Conservation (phyloP, 30 jellyfish, hydroid and myxozoan species). For the Turritopsis rubra region DNA sequence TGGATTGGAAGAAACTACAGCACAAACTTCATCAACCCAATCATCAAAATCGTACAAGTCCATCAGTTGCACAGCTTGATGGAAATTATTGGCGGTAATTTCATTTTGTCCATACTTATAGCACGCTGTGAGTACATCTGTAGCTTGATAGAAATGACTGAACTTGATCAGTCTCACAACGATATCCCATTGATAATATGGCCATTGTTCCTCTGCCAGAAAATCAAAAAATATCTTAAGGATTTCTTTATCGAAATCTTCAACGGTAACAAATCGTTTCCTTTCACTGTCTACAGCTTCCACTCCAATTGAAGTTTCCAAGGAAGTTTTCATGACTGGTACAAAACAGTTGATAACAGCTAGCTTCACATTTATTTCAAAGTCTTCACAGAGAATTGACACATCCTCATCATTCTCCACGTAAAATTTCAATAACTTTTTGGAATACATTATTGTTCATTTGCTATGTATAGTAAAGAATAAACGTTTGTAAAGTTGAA, state of each 20-base stretch:
- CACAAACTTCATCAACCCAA: not conserved
- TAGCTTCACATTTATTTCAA: not conserved
- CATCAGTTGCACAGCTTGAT: not conserved
- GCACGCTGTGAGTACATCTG: not conserved
- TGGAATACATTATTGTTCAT: not conserved
- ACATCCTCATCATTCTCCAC: not conserved
- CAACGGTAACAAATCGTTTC: not conserved
- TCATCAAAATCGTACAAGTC: conserved; percentile 2
- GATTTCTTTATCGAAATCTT: not conserved
- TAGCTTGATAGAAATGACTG: conserved; percentile 12
- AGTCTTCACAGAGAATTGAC: not conserved
- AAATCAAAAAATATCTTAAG: not conserved
- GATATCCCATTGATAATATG: not conserved
- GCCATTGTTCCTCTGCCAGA: not conserved
- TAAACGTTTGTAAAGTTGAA: too few relatives aligned
- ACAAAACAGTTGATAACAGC: conserved; percentile 11
- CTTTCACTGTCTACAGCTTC: not conserved
- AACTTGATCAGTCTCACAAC: not conserved
- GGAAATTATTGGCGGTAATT: not conserved
- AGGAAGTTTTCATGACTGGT: conserved; percentile 9
- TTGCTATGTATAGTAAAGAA: too few relatives aligned
- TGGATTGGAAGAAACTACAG: not conserved
- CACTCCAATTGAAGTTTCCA: not conserved
- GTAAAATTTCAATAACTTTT: not conserved
- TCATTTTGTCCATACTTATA: not conserved